Percentiles rank a stretch among this genome's conserved stretches.
Conservation (phyloP, 2,888 invertebrate species). For the Cantharis lateralis region DNA sequence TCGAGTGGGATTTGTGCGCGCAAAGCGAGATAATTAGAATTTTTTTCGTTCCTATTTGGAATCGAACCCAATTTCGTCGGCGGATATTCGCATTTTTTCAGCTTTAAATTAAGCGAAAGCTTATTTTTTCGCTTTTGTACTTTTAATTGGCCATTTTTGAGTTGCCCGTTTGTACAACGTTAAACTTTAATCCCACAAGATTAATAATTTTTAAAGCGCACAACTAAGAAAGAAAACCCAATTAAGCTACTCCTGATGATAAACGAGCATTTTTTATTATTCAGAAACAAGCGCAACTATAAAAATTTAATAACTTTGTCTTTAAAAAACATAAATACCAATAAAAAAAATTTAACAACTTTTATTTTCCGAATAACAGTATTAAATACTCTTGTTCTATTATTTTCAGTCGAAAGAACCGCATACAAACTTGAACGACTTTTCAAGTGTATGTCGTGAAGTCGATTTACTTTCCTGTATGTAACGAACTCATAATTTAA, state of each 20-base stretch:
- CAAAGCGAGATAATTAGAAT: not conserved
- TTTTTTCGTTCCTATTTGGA: not conserved
- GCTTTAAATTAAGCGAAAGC: not conserved
- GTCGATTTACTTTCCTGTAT: not conserved
- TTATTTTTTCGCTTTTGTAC: not conserved
- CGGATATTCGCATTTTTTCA: not conserved
- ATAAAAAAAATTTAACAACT: no score
- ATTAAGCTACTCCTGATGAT: not conserved
- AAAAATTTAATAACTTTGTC: not conserved
- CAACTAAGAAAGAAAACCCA: not conserved
- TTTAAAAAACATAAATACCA: not conserved
- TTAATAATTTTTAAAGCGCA: conserved; percentile 15
- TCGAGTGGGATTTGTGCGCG: not conserved
- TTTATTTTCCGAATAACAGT: no score
- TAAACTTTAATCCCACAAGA: conserved; percentile 12
- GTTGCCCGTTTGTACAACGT: not conserved
- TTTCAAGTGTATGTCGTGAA: not conserved
- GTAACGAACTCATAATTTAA: not conserved
- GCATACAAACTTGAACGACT: no score
- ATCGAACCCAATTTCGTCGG: not conserved
- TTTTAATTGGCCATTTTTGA: conserved; percentile 16
- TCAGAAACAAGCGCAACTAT: not conserved
- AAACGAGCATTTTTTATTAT: not conserved
- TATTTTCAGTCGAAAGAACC: no score
- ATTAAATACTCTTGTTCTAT: no score